phyloP scores from a whole-genome alignment of 2,797 vertebrate species.

The Sparus aurata region DNA sequence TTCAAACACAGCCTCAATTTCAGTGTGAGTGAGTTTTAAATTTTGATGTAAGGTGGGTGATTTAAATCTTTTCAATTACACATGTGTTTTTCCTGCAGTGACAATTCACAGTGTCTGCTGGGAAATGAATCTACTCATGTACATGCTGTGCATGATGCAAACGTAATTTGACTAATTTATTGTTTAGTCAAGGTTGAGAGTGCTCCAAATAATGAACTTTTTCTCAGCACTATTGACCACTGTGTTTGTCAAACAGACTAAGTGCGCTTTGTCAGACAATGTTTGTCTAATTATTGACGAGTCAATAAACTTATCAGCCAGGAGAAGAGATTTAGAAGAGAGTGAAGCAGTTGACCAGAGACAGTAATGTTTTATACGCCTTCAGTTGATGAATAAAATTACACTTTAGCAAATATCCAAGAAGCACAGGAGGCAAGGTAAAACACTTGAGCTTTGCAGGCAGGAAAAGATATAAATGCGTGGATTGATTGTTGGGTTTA shows the following conservation, averaged over 20 bases:
- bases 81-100: background rate
- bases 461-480: background rate
- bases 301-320: constrained; percentile 7
- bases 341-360: background rate
- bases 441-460: background rate
- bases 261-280: constrained; percentile 12
- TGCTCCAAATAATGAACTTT: background rate
- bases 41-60: background rate
- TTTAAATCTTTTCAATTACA: background rate
- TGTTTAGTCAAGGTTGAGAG: constrained; percentile 12
- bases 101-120: background rate
- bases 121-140: background rate
- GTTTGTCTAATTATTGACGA: constrained; percentile 34
- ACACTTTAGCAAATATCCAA: background rate
- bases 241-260: constrained; percentile 17
- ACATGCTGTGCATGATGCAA: background rate
- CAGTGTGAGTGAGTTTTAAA: background rate
- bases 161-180: background rate
- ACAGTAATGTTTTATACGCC: background rate
- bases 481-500: background rate
- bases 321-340: background rate
- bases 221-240: constrained; percentile 3
- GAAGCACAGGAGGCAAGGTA: background rate
- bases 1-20: background rate
- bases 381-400: background rate